Conservation (phyloP, 1,140 invertebrate species). For the Eriocheir sinensis region DNA sequence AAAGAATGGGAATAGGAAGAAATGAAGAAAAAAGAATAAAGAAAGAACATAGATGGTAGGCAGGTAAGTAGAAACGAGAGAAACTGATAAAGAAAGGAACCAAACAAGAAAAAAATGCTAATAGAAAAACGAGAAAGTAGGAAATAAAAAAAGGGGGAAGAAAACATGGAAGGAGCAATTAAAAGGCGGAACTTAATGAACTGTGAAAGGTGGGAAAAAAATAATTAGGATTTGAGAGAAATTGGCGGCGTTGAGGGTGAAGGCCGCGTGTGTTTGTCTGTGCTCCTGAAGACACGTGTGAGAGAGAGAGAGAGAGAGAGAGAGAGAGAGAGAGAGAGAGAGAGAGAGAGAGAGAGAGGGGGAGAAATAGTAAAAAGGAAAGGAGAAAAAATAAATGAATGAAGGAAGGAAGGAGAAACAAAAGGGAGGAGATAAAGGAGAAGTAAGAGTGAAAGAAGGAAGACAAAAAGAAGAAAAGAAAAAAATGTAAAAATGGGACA, state of each 20-base stretch:
- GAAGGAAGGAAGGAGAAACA: not conserved
- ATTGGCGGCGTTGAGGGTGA: too few species aligned
- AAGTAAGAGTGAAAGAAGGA: not conserved
- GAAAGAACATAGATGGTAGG: too few species aligned
- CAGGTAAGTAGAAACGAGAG: too few species aligned
- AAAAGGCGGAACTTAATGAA: not conserved
- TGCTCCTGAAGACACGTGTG: not conserved
- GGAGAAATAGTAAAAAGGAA: not conserved
- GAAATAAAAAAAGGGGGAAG: not conserved
- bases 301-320: slow-evolving; percentile 22
- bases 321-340: slow-evolving; percentile 22
- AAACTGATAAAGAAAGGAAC: too few species aligned
- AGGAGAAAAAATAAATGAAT: not conserved
- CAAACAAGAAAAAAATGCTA: too few species aligned
- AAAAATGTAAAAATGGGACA: slow-evolving; percentile 6
- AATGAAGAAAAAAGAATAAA: too few species aligned
- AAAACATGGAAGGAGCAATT: not conserved
- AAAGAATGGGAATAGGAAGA: too few species aligned
- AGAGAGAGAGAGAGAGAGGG: slow-evolving; percentile 19
- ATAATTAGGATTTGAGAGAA: not conserved
- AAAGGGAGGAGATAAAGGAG: not conserved
- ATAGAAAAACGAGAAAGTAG: too few species aligned
- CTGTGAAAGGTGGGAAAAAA: not conserved
- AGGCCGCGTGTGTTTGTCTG: not conserved
- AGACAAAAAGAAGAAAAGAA: too few species aligned